Base-by-base conservation (phyloP, 2,113 vertebrate species). In the Cebidichthys violaceus region DNA sequence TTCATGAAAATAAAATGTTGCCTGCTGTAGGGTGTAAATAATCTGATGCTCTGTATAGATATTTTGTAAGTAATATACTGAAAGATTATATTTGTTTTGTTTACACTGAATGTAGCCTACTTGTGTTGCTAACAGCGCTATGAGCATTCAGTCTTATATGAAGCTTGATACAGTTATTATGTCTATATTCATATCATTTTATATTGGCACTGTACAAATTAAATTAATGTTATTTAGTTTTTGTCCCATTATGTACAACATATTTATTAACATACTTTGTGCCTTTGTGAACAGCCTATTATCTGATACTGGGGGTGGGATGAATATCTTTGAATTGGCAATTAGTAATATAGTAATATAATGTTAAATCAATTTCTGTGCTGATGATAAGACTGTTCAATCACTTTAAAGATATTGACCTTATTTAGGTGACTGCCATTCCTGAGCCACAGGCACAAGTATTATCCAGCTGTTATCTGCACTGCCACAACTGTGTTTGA, bases 261-360 rank as follows among this genome's bases (percentile, higher is more conserved):
- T 94, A 94, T 94, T 93, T 94, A 91, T 93, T 89, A 75, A 74
- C 67, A 83, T 85, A 55, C 67, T 76, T 84, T 86, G 77, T 93
- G 82, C 88, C 90, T 92, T 92, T 83, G 35, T 87, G 62, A 77
- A 80, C n/a, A 82, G 52, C 41, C 55, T 65, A 59, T 43, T 79
- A 8, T 78, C 43, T 81, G 41, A 87, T 80, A 43, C 22, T 77
- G 89, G 78, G 89, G 88, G 39, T 83, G 86, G 82, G 20, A 60
- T 55, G 15, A 72, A 72, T 77, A 57, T 83, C 35, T 70, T 43
- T 65, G 52, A 79, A 72, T 75, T 84, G 75, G 69, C 37, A 33
- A 81, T n/a, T n/a, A n/a, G 81, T 85, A 52, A 73, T 50, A 0
- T 39, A 15, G 20, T 59, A 60, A 74, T 33, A 62, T 64, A 37